Evolutionary conservation across 2,113 vertebrate species (phyloP).

Genomic region (Chauna torquata): DNA sequence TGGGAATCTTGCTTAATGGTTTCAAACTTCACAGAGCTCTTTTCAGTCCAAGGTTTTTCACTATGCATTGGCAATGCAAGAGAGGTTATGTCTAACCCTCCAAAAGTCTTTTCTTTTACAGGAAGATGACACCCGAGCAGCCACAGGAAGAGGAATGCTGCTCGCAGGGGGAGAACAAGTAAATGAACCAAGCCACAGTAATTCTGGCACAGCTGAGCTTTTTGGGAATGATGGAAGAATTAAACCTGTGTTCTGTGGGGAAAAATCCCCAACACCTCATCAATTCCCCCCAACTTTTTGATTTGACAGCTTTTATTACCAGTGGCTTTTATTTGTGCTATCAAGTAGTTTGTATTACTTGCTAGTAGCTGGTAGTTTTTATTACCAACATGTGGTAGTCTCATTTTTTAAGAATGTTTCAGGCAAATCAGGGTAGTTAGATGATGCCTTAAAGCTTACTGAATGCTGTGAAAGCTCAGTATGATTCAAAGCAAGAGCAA

Average conservation of each 20-base stretch:
- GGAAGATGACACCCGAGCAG: neutral
- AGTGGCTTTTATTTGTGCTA: neutral
- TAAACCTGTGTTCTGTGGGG: neutral
- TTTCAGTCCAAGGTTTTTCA: neutral
- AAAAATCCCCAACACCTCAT: neutral
- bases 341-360: neutral
- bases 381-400: neutral
- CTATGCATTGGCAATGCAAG: neutral
- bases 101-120: neutral
- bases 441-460: neutral
- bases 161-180: neutral
- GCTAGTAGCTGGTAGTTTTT: neutral
- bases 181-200: neutral
- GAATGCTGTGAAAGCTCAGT: neutral
- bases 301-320: neutral
- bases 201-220: neutral
- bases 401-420: neutral
- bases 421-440: neutral
- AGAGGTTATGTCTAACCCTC: conserved; percentile 1
- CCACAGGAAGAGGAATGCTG: neutral
- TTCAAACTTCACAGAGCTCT: neutral
- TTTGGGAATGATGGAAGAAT: neutral
- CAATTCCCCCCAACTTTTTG: neutral
- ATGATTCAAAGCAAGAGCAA: neutral
- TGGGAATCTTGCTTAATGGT: conserved; percentile 4